phyloP scores from a whole-genome alignment of 2,888 invertebrate species.

The Nomada hirtipes region DNA sequence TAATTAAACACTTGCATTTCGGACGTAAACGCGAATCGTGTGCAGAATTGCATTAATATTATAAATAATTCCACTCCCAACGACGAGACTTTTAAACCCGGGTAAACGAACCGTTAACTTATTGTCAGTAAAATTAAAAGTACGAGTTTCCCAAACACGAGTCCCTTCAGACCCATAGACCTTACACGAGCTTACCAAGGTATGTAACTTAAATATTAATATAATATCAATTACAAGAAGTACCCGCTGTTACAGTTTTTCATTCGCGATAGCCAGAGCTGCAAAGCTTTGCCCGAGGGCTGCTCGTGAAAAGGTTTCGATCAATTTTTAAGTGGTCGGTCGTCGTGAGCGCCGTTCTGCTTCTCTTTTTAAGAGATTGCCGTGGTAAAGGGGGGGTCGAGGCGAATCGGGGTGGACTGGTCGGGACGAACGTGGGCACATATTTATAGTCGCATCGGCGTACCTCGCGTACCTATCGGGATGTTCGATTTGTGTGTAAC shows the following conservation, averaged over 20 bases:
- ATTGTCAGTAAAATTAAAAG: too few species aligned
- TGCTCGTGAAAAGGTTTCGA: constrained; percentile 71
- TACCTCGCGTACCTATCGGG: constrained; percentile 44
- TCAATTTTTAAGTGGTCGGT: constrained; percentile 72
- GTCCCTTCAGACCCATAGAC: too few species aligned
- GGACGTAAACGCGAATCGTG: too few species aligned
- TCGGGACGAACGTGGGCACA: constrained; percentile 22
- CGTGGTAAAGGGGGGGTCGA: neutral
- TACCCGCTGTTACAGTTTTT: constrained; percentile 18
- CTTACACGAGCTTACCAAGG: too few species aligned
- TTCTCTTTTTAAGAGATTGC: constrained; percentile 39
- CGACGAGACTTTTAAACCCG: too few species aligned
- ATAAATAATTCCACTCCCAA: too few species aligned
- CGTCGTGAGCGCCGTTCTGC: constrained; percentile 21
- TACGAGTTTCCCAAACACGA: too few species aligned
- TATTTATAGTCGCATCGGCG: constrained; percentile 45
- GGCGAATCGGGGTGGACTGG: neutral
- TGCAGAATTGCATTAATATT: too few species aligned
- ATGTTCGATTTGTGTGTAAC: constrained; percentile 63
- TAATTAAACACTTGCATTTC: too few species aligned
- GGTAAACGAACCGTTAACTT: too few species aligned
- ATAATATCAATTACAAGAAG: too few species aligned
- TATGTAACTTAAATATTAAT: too few species aligned
- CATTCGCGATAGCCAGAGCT: constrained; percentile 65
- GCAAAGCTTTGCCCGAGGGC: constrained; percentile 58